Base-by-base conservation (phyloP, 92 coral and sea anemone genomes). In the Paragorgia papillata region DNA sequence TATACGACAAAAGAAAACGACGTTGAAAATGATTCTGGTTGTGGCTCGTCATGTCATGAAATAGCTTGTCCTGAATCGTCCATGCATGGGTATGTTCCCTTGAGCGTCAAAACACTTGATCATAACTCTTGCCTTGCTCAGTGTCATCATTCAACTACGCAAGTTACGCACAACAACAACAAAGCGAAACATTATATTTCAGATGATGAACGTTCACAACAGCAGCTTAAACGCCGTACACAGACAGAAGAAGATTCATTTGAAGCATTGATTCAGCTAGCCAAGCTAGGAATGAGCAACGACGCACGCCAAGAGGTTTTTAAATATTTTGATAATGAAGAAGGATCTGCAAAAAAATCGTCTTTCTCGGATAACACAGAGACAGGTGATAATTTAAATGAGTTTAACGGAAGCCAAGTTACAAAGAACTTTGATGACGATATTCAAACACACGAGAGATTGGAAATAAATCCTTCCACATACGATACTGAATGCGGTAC, bases 1-100 rank as follows among this genome's bases (percentile, higher is more conserved):
- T 3, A 22, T 3, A 56, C 8, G 1, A 53, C 64, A 7, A 71
- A 71, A 26, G 78, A 71, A 55, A 71, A 64, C 21, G 78, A 71
- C 27, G 78, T 71, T 54, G 78, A 56, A 56, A 56, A 56, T 56
- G 62, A 71, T 26, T 71, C 78, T 0, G 78, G 78, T 3, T 71
- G 62, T 33, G 78, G 78, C 26, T 71, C 78, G 14, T 71, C 78
- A 0, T 53, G 29, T 22, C 78, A 71, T 22, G 78, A 71, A 15
- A 71, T 71, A n/a, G 28, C 51, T 31, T 12, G 58, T 37, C 59
- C 2, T 58, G 54, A 28, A 20, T 57, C 8, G 34, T 14, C 6
- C 26, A 9, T n/a, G 35, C 73, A 24, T 33, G 37, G 53, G 17
- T 15, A 6, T 49, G 56, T 53, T 28, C 75, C 30, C 21, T 68